Evolutionary conservation across 2,888 invertebrate species (phyloP).

Genomic region (Xanthia togata): DNA sequence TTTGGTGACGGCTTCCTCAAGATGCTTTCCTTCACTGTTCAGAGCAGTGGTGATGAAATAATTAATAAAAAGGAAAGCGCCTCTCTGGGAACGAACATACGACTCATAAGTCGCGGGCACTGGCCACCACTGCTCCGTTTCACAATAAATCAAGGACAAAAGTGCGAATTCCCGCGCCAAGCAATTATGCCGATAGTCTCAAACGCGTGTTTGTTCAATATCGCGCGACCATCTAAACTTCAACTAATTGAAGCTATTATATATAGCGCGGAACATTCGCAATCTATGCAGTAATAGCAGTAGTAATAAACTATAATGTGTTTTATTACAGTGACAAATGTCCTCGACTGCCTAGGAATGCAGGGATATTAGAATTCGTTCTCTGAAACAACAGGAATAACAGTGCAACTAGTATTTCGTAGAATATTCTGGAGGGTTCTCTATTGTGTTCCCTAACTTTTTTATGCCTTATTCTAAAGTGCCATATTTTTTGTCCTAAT

Average conservation of each 20-base stretch:
- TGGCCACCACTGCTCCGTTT: too few relatives aligned
- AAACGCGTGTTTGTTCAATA: background rate
- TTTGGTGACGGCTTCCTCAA: too few relatives aligned
- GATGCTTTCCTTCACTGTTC: too few relatives aligned
- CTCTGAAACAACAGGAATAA: constrained; percentile 33
- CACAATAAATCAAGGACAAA: background rate
- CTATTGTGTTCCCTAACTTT: too few relatives aligned
- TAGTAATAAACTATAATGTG: constrained; percentile 40
- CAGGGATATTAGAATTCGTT: constrained; percentile 28
- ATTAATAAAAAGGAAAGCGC: too few relatives aligned
- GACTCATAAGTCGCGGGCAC: too few relatives aligned
- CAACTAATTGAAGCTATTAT: constrained; percentile 18
- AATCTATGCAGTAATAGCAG: constrained; percentile 21
- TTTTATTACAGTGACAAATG: constrained; percentile 47
- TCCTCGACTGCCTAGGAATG: constrained; percentile 28
- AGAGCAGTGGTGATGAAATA: too few relatives aligned
- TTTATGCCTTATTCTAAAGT: too few relatives aligned
- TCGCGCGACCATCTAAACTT: constrained; percentile 5
- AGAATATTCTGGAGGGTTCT: background rate
- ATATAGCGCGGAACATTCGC: background rate
- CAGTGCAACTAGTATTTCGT: background rate
- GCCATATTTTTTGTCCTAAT: too few relatives aligned
- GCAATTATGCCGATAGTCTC: background rate
- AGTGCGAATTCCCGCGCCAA: background rate
- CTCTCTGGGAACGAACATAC: too few relatives aligned